Evolutionary conservation across 2,113 vertebrate species (phyloP), one percentile per base, ranked within the genome.

Genomic region (Jacana jacana): DNA sequence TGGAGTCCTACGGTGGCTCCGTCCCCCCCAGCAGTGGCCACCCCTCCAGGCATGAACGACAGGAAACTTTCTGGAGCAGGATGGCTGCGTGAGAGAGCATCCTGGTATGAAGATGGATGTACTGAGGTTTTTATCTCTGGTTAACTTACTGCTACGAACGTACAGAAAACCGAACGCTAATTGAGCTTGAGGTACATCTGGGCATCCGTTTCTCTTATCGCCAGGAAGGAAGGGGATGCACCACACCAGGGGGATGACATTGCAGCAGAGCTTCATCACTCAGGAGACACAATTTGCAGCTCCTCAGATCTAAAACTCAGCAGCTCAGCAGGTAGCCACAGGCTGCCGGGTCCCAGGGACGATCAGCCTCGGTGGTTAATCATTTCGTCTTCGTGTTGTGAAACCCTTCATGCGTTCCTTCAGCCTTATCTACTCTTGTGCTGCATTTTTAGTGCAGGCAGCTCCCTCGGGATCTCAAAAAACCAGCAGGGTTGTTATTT

Each of bases 341-440:
- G 73, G 73, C 58, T 79, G 69, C 51, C 1, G 1, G 63, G 64
- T 75, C 46, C 84, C 88, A 60, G 65, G 2, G 17, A 33, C 0
- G 4, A 82, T 54, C 77, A 51, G 28, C 15, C 9, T 5, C 2
- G 2, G 39, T 25, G 17, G 28, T 72, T 72, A 64, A 79, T 86
- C 3, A 81, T 48, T 92, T 84, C 2, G 3, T 68, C 84, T 78
- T 63, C n/a, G 10, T 33, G 40, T 42, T 77, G 55, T 37, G 54
- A 88, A 96, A 89, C 44, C 46, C 52, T 73, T 58, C 44, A 72
- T 11, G 54, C 57, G 19, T 81, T 91, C 65, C 60, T 83, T 54
- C 86, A 63, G 42, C 6, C 3, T 35, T 39, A 31, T 9, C 61
- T 64, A 27, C 83, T 46, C 14, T 18, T 70, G 35, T 25, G 42